Evolutionary conservation across 2,113 vertebrate genomes (phyloP).

Genomic region (Xenus cinereus): DNA sequence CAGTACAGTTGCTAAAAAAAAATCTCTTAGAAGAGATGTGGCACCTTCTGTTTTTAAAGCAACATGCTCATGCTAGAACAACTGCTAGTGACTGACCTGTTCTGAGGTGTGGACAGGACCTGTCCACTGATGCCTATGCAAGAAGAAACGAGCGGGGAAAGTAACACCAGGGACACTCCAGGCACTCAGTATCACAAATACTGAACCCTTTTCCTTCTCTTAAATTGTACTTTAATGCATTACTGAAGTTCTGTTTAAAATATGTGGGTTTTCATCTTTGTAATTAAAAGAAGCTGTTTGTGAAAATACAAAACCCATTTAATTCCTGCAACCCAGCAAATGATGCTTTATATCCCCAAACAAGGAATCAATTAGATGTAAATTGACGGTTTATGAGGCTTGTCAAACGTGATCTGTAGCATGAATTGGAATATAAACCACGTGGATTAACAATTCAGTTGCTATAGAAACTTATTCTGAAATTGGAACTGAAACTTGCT

Average conservation of each 20-base stretch:
- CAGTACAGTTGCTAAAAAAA: background rate
- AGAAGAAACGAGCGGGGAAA: background rate
- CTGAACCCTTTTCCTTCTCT: background rate
- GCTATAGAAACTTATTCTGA: conserved; percentile 36
- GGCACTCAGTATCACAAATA: background rate
- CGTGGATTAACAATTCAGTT: conserved; percentile 2
- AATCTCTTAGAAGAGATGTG: background rate
- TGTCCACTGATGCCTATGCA: background rate
- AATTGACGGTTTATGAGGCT: background rate
- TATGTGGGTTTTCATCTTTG: background rate
- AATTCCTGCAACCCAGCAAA: background rate
- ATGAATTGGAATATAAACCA: conserved; percentile 1
- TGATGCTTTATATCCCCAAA: background rate
- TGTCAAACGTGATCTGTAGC: background rate
- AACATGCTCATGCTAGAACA: background rate
- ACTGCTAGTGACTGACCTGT: background rate
- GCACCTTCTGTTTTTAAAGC: background rate
- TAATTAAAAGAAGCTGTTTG: background rate
- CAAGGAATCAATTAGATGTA: background rate
- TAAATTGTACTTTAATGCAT: background rate
- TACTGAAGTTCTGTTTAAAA: background rate
- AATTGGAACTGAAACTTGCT: background rate
- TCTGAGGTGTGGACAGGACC: background rate
- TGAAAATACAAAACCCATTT: background rate
- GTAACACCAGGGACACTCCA: background rate